A percentile compares a stretch with the other conserved stretches of the same genome.
Conservation (phyloP, 23 tunicate species). For the Aplidium turbinatum region DNA sequence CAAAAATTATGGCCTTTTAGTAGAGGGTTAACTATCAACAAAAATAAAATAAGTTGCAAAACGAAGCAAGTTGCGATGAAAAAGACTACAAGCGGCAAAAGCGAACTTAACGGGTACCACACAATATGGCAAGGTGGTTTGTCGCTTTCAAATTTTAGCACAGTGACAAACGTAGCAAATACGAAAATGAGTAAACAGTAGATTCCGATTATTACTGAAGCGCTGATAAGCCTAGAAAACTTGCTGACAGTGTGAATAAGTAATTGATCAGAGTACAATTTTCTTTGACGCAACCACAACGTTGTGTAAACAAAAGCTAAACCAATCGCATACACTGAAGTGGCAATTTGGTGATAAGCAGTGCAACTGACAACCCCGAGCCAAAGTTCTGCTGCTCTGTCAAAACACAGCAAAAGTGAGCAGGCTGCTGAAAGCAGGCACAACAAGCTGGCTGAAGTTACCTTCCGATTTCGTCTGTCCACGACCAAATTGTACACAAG, state of each 20-base stretch:
- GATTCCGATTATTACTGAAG: slow-evolving; percentile 14
- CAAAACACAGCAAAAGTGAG: slow-evolving; percentile 9
- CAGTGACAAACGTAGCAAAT: slow-evolving; percentile 15
- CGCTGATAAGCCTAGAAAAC: slow-evolving; percentile 5
- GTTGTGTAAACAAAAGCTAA: slow-evolving; percentile 24
- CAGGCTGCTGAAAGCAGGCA: slow-evolving; percentile 19
- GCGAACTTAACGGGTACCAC: slow-evolving; percentile 27
- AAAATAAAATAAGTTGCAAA: slow-evolving; percentile 15
- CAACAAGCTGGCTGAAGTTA: neutral
- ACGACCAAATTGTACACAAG: neutral
- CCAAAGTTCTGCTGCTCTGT: slow-evolving; percentile 25
- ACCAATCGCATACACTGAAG: slow-evolving; percentile 20
- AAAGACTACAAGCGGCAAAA: slow-evolving; percentile 24
- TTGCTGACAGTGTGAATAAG: slow-evolving; percentile 9
- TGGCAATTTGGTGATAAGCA: slow-evolving; percentile 18
- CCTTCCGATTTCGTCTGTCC: too few species aligned
- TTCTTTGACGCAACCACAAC: slow-evolving; percentile 29
- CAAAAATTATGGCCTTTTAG: slow-evolving; percentile 6
- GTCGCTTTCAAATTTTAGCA: slow-evolving; percentile 4
- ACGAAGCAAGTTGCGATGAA: slow-evolving; percentile 27
- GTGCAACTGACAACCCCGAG: slow-evolving; percentile 1
- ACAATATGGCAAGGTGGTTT: slow-evolving; percentile 19
- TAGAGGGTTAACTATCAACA: slow-evolving; percentile 28
- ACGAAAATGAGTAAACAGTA: slow-evolving; percentile 23
- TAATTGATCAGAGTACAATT: slow-evolving; percentile 13